A percentile compares a stretch with the other conserved stretches of the same genome.
Evolutionary conservation across 2,113 vertebrate genomes (phyloP).

Genomic region (Propithecus coquereli): DNA sequence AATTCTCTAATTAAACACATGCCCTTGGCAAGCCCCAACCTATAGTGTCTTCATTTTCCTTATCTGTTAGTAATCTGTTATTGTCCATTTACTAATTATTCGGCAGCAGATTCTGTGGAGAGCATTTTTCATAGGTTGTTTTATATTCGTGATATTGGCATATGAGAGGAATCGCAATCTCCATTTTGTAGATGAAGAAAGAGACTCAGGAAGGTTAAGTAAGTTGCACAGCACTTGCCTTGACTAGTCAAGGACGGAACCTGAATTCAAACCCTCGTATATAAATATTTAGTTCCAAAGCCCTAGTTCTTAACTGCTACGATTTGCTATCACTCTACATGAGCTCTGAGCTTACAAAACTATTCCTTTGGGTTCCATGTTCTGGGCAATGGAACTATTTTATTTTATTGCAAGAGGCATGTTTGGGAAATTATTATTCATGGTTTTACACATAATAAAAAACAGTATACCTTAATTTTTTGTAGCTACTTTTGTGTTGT

Average conservation of each 20-base stretch:
- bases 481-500: background rate
- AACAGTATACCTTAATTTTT: background rate
- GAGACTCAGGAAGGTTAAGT: background rate
- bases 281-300: background rate
- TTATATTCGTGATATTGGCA: background rate
- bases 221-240: background rate
- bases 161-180: background rate
- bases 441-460: background rate
- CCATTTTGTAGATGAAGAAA: background rate
- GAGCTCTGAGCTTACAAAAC: background rate
- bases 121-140: background rate
- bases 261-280: background rate
- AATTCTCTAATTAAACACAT: background rate
- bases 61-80: background rate
- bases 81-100: slow-evolving; percentile 2
- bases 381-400: background rate
- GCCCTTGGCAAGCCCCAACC: background rate
- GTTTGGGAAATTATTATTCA: background rate
- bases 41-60: background rate
- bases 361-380: background rate
- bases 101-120: background rate
- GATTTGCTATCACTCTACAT: background rate
- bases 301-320: background rate
- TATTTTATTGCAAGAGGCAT: background rate
- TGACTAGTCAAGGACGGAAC: background rate